Base-by-base conservation (phyloP, 1,140 invertebrate species). In the Temnothorax nylanderi region DNA sequence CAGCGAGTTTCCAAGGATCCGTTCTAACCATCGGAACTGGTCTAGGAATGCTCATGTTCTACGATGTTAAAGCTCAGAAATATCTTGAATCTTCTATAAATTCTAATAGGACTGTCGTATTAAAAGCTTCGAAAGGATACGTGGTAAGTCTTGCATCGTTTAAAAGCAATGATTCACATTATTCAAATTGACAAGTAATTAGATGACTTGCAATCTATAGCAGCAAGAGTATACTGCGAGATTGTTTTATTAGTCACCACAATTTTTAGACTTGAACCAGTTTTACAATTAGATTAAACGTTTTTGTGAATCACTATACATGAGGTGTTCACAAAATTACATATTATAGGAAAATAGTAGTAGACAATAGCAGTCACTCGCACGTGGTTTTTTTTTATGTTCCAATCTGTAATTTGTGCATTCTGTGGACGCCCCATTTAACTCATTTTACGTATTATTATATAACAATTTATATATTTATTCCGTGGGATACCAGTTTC, bases 21-120 rank as follows among this genome's bases (percentile, higher is more conserved):
- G 97, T 99, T 88, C 95, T 99, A 81, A 99, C 98, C 2, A 98
- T 99, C 90, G 99, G 99, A 18, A 99, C 99, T 5, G 99, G 98
- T 0, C 96, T 98, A 62, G 99, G 99, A 67, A 97, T 98, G 94
- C 95, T 99, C 1, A 97, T 99, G 96, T 99, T 99, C 94, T 99
- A 99, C 93, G 99, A 99, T 94, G 95, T 99, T 65, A 96, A 97
- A 90, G 98, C 98, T 81, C 97, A 97, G 71, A 99, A 99, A 95
- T 99, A 99, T 95, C 94, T 99, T 51, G 98, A 99, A 93, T 98
- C 97, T 76, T 98, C 97, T 89, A 98, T 98, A 41, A 98, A 98
- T 95, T 97, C 98, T 1, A 97, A 97, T 34, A 96, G 98, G 91
- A 98, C 98, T 0, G 98, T 98, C 49, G 97, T 98, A n/a, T 95